Percentiles rank a stretch among this genome's conserved stretches.
Conservation (phyloP, 2,113 vertebrate genomes). For the Sylvilagus bachmani region DNA sequence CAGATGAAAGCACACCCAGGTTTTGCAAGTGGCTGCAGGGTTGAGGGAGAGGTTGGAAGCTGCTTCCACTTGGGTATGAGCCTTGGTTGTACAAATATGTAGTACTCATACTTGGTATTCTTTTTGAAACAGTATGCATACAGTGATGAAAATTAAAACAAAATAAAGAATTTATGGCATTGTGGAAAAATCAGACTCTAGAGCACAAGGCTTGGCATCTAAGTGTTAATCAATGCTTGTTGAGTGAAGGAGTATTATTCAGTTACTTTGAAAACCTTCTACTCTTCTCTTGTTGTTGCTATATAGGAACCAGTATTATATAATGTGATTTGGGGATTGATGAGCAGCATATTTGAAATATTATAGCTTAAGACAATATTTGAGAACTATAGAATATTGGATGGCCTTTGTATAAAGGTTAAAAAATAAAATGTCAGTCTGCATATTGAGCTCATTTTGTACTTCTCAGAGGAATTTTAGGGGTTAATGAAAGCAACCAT, state of each 20-base stretch:
- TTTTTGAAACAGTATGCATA: not conserved
- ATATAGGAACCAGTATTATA: not conserved
- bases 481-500: not conserved
- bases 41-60: not conserved
- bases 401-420: not conserved
- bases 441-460: conserved; percentile 30
- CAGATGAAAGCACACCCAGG: not conserved
- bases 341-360: not conserved
- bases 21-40: not conserved
- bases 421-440: not conserved
- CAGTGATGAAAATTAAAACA: conserved; percentile 21
- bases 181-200: not conserved
- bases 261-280: not conserved
- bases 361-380: not conserved
- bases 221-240: not conserved
- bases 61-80: not conserved
- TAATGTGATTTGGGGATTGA: not conserved
- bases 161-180: not conserved
- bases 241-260: not conserved
- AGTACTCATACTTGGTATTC: not conserved
- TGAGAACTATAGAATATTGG: not conserved
- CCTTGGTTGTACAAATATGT: not conserved
- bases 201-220: not conserved
- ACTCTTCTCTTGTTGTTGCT: not conserved
- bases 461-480: conserved; percentile 7